Percentiles rank a stretch among this genome's conserved stretches.
Evolutionary conservation across 2,113 vertebrate genomes (phyloP).

Genomic region (Polypterus senegalus): DNA sequence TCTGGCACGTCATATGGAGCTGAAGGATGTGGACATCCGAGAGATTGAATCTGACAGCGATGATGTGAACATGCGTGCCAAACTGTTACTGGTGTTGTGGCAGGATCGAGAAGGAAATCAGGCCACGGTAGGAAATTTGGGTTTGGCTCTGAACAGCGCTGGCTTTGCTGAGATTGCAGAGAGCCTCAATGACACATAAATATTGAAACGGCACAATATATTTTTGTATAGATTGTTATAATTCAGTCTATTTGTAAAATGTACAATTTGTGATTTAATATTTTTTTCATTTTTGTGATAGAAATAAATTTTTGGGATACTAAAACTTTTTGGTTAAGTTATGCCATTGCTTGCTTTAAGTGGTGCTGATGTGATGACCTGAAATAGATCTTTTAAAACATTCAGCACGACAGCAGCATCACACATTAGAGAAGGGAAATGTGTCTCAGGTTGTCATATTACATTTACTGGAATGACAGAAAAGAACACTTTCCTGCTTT

Average conservation of each 20-base stretch:
- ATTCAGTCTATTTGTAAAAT: neutral
- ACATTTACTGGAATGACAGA: too few species aligned
- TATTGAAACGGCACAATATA: neutral
- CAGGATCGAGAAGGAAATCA: slow-evolving; percentile 83
- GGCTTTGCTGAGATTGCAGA: slow-evolving; percentile 69
- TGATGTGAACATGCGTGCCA: slow-evolving; percentile 80
- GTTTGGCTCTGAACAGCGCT: slow-evolving; percentile 55
- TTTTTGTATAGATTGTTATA: slow-evolving; percentile 1
- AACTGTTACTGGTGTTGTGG: slow-evolving; percentile 88
- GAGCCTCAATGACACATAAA: slow-evolving; percentile 45
- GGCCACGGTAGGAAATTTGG: slow-evolving; percentile 69
- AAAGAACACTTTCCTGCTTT: too few species aligned
- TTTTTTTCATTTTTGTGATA: neutral
- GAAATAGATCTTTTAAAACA: too few species aligned
- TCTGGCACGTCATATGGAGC: slow-evolving; percentile 74
- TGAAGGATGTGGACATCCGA: slow-evolving; percentile 78
- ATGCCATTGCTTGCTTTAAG: too few species aligned
- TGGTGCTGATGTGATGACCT: too few species aligned
- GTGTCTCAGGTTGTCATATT: too few species aligned
- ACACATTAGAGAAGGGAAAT: too few species aligned
- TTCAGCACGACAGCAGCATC: too few species aligned
- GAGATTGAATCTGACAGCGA: slow-evolving; percentile 87
- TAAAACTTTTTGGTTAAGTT: too few species aligned
- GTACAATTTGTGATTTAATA: neutral
- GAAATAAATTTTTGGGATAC: slow-evolving; percentile 14